Evolutionary conservation across 2,797 vertebrate species (phyloP).

Genomic region (Esox masquinongy): DNA sequence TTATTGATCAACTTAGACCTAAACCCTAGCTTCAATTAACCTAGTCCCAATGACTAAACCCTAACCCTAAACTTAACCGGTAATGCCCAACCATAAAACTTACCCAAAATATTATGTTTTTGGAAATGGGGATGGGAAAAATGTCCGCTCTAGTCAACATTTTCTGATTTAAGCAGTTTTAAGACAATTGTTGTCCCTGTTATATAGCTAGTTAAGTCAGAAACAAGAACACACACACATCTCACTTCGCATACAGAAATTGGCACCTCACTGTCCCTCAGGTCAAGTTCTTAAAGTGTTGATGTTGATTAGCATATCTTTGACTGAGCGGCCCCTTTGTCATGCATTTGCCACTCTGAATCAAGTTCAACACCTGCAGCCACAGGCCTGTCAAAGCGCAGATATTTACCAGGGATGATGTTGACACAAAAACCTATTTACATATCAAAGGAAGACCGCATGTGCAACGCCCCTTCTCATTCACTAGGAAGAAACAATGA

Average conservation of each 20-base stretch:
- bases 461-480: constrained; percentile 43
- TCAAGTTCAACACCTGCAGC: constrained; percentile 73
- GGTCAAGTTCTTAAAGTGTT: constrained; percentile 59
- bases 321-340: constrained; percentile 70
- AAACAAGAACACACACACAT: constrained; percentile 16
- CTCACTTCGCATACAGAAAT: constrained; percentile 27
- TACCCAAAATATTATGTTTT: neutral
- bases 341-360: constrained; percentile 66
- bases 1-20: too few relatives aligned
- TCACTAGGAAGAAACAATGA: constrained; percentile 54
- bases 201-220: neutral
- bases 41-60: too few relatives aligned
- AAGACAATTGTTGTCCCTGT: neutral
- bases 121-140: neutral
- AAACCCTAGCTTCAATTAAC: too few relatives aligned
- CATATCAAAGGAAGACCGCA: constrained; percentile 65
- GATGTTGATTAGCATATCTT: constrained; percentile 76
- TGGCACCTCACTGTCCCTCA: constrained; percentile 35
- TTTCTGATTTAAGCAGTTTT: too few relatives aligned
- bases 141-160: neutral
- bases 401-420: constrained; percentile 58
- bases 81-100: neutral
- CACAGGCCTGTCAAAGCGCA: constrained; percentile 54
- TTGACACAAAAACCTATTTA: constrained; percentile 49
- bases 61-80: neutral